phyloP scores from a whole-genome alignment of 2,888 invertebrate species.

The Saturnia japonica region DNA sequence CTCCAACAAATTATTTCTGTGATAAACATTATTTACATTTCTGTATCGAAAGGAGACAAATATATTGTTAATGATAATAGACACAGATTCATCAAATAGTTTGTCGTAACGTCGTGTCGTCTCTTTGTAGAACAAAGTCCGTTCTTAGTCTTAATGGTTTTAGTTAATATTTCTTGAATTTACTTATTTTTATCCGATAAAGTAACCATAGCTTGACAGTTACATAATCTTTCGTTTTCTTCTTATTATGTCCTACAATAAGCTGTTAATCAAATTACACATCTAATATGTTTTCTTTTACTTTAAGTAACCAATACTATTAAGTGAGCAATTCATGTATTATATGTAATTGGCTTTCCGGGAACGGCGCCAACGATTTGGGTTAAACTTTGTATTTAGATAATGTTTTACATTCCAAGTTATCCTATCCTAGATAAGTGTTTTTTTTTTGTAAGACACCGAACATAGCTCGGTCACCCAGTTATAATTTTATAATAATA shows the following conservation, averaged over 20 bases:
- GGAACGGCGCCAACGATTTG: too few species aligned
- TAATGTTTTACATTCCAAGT: too few species aligned
- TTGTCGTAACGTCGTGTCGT: not conserved
- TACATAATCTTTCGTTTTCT: not conserved
- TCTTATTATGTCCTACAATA: not conserved
- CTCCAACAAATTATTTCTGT: not conserved
- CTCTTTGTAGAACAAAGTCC: not conserved
- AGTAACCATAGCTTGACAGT: not conserved
- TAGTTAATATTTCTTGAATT: not conserved
- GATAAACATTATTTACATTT: not conserved
- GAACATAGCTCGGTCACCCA: too few species aligned
- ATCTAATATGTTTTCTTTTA: not conserved
- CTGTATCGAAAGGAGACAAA: not conserved
- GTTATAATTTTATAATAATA: too few species aligned
- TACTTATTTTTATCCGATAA: not conserved
- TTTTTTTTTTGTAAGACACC: too few species aligned
- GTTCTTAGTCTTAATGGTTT: not conserved
- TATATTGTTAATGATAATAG: not conserved
- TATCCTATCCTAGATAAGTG: too few species aligned
- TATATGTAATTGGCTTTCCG: too few species aligned
- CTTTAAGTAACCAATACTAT: too few species aligned
- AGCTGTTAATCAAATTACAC: not conserved
- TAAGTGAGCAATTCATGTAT: too few species aligned
- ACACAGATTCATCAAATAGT: not conserved
- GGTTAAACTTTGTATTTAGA: too few species aligned